Percentiles rank a stretch among this genome's conserved stretches.
These are phyloP conservation scores for Spicauda simplicius DNA, from an alignment of 2,888 invertebrate species.

Conservation along the genomic window DNA sequence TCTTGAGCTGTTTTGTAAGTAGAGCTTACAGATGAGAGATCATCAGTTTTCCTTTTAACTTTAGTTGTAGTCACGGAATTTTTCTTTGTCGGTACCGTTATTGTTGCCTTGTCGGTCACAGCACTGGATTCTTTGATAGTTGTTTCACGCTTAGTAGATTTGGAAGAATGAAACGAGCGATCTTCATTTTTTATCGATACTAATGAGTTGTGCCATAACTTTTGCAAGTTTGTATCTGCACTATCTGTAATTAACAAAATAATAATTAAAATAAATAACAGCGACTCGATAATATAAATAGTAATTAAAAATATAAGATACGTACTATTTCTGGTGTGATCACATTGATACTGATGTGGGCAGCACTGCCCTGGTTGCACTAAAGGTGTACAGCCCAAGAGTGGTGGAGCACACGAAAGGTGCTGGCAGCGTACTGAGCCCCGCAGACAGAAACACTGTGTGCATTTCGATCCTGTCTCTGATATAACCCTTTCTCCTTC, in stretches of 20 bases:
- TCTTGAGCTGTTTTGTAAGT: constrained; percentile 41
- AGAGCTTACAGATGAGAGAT: constrained; percentile 48
- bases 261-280: neutral
- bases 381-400: constrained; percentile 91
- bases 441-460: constrained; percentile 92
- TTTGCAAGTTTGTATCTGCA: constrained; percentile 17
- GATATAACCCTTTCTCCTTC: constrained; percentile 89
- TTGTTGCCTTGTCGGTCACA: constrained; percentile 52
- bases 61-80: constrained; percentile 59
- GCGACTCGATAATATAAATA: neutral
- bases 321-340: constrained; percentile 55
- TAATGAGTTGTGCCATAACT: constrained; percentile 49
- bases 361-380: constrained; percentile 92
- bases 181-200: constrained; percentile 56
- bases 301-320: neutral
- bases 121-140: constrained; percentile 54
- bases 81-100: constrained; percentile 52
- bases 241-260: constrained; percentile 39
- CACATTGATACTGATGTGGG: constrained; percentile 93
- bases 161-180: constrained; percentile 59
- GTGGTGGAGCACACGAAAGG: constrained; percentile 89
- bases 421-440: constrained; percentile 90
- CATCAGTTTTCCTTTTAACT: constrained; percentile 69
- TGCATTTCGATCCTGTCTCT: constrained; percentile 86
- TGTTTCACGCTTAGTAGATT: constrained; percentile 56